Evolutionary conservation across 35 echinoderm and acorn worm species (phyloP), one percentile per base, ranked within the genome.

Genomic region (Ophiothrix spiculata): DNA sequence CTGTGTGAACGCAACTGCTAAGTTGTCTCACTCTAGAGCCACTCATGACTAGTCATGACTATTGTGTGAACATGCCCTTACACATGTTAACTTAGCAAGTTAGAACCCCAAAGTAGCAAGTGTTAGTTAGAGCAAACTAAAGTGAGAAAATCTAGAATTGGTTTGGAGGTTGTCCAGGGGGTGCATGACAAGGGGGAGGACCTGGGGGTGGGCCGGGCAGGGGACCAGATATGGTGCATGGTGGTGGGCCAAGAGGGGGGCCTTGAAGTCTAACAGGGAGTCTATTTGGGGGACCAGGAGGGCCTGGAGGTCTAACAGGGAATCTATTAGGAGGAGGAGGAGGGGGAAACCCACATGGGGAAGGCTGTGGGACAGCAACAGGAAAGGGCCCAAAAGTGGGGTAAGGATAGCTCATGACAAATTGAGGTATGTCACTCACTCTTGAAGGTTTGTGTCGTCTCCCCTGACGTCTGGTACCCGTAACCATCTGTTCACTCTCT

Each of bases 361-460:
- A 82, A 31, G 39, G 80, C 25, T 39, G 40, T 80, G 78, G 36
- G 23, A 80, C 32, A 19, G 78, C 36, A 36, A 80, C 42, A 46
- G 39, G 80, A 33, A 46, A 56, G 39, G 49, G 80, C 80, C 80
- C 38, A 56, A 82, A 82, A 33, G 41, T 38, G 19, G 78, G 78
- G 78, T 39, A 39, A 56, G 40, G 54, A 31, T 45, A 39, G 19
- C 49, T 39, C 80, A 82, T 29, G 80, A 46, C 40, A 45, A 82
- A 39, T 54, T 39, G 80, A 54, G 45, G 45, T 21, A 54, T 85
- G 33, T 89, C 87, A 85, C 92, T 93, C 83, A 93, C 87, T 93
- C 92, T 94, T 94, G 92, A 69, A 85, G 92, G 88, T 84, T 87
- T 94, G 76, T 90, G 92, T 49, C 86, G 74, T 64, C 92, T 90